A percentile compares a stretch with the other conserved stretches of the same genome.
Evolutionary conservation across 2,797 vertebrate species (phyloP).

Genomic region (Myotis vivesi): DNA sequence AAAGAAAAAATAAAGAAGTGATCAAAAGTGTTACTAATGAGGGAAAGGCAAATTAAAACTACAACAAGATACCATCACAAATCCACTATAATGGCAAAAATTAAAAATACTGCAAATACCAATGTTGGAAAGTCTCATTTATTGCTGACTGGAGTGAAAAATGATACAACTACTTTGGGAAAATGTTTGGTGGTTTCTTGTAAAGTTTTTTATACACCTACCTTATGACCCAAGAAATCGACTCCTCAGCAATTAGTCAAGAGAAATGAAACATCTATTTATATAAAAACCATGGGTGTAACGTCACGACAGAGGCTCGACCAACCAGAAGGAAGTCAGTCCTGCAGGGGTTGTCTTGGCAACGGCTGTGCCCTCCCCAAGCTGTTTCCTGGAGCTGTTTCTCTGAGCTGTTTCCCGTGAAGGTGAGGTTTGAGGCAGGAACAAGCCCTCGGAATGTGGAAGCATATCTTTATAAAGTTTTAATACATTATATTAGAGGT

Average conservation of each 20-base stretch:
- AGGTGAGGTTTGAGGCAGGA: too few species aligned
- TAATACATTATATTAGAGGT: too few species aligned
- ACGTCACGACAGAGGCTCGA: too few species aligned
- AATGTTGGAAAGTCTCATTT: neutral
- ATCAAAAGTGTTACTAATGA: neutral
- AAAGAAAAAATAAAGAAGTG: conserved; percentile 16
- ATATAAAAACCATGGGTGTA: too few species aligned
- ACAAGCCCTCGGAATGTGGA: too few species aligned
- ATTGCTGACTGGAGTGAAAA: neutral
- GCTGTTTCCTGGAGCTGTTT: too few species aligned
- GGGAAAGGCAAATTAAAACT: neutral
- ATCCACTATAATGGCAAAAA: neutral
- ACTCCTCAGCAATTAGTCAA: neutral
- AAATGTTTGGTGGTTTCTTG: neutral
- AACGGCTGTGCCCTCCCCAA: too few species aligned
- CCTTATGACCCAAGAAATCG: neutral
- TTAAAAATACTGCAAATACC: neutral
- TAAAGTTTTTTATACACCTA: neutral
- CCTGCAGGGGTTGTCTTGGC: too few species aligned
- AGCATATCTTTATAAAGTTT: too few species aligned
- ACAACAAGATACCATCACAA: neutral
- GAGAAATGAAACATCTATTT: neutral
- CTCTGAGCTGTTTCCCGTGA: too few species aligned
- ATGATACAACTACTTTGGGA: neutral
- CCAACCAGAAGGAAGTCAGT: too few species aligned